A percentile compares a stretch with the other conserved stretches of the same genome.
These are phyloP conservation scores for Pocillopora grandis DNA, from an alignment of 92 coral and sea anemone genomes.

Conservation along the genomic window DNA sequence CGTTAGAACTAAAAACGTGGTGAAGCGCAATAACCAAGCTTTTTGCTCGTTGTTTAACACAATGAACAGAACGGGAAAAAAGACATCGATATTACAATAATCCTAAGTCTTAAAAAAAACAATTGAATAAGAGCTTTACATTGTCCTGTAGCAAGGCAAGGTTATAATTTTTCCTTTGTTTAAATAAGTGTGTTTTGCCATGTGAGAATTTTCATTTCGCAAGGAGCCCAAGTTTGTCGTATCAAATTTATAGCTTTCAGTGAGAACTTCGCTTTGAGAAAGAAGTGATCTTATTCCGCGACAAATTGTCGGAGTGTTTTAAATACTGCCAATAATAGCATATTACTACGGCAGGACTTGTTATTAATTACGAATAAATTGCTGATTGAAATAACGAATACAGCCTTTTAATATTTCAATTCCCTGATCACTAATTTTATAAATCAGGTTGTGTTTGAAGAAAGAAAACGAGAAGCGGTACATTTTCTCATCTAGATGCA, in stretches of 20 bases:
- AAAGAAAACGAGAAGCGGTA: not conserved
- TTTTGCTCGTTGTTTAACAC: constrained; percentile 24
- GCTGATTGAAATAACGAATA: constrained; percentile 43
- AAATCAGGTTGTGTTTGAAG: not conserved
- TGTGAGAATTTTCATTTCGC: not conserved
- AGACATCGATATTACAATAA: constrained; percentile 19
- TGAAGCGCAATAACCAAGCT: not conserved
- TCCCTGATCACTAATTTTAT: not conserved
- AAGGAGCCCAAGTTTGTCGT: not conserved
- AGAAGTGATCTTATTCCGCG: not conserved
- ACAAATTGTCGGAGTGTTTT: constrained; percentile 29
- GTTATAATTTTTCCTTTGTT: constrained; percentile 45
- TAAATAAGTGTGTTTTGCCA: constrained; percentile 7
- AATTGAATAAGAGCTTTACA: constrained; percentile 39
- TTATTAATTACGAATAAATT: constrained; percentile 52
- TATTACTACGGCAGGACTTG: constrained; percentile 27
- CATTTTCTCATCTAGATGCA: not conserved
- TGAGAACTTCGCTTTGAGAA: not conserved
- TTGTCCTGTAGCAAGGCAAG: constrained; percentile 39
- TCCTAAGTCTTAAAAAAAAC: constrained; percentile 25
- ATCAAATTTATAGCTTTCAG: not conserved
- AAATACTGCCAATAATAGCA: constrained; percentile 29
- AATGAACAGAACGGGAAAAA: constrained; percentile 10
- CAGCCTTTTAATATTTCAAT: constrained; percentile 10
- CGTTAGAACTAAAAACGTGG: not conserved